Conservation (phyloP, 2,888 invertebrate genomes). For the Alcis repandata region DNA sequence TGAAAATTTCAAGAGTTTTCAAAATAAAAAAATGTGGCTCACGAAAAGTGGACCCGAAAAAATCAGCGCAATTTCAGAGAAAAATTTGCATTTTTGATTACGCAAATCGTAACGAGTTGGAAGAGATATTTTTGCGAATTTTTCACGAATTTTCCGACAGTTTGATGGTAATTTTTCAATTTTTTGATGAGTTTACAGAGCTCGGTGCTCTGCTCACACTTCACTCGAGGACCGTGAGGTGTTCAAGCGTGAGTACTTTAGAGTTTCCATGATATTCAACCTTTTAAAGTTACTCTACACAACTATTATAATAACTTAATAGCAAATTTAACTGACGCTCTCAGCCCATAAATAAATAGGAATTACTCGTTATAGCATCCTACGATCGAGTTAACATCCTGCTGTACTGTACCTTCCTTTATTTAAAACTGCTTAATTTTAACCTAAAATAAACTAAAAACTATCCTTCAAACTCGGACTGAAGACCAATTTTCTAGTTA, state of each 20-base stretch:
- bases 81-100: constrained; percentile 77
- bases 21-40: constrained; percentile 52
- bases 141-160: constrained; percentile 41
- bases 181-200: constrained; percentile 38
- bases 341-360: no score
- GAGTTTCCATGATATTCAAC: background rate
- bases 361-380: no score
- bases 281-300: background rate
- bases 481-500: no score
- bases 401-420: no score
- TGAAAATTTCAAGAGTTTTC: constrained; percentile 49
- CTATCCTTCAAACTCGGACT: no score
- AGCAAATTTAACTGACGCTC: no score
- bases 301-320: background rate
- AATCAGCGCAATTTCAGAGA: constrained; percentile 64
- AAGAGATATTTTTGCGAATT: constrained; percentile 47
- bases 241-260: background rate
- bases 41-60: constrained; percentile 48
- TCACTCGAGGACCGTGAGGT: constrained; percentile 2
- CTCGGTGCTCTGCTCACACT: constrained; percentile 11
- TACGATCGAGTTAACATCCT: no score
- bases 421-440: no score
- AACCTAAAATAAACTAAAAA: no score
- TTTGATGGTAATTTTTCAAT: constrained; percentile 37
- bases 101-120: constrained; percentile 61